These are phyloP conservation scores for Serrognathus titanus DNA, from an alignment of 2,888 invertebrate species.

Conservation along the genomic window DNA sequence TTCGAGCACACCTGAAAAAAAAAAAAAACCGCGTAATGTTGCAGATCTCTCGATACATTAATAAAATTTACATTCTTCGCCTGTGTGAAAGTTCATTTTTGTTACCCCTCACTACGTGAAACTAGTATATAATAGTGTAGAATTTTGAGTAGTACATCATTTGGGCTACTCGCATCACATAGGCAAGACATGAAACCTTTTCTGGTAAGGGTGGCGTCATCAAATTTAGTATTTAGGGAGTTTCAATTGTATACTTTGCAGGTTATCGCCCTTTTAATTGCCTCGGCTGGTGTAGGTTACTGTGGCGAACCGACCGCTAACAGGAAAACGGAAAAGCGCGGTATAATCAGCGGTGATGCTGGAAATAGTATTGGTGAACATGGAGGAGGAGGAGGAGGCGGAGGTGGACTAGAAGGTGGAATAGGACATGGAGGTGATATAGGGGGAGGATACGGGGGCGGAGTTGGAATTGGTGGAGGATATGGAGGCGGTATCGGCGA, in stretches of 20 bases:
- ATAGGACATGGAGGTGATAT: constrained; percentile 13
- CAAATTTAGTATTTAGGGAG: not conserved
- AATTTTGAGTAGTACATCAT: constrained; percentile 26
- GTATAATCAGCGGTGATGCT: constrained; percentile 27
- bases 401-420: constrained; percentile 18
- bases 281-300: constrained; percentile 32
- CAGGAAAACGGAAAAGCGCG: constrained; percentile 20
- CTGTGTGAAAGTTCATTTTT: too few relatives aligned
- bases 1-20: too few relatives aligned
- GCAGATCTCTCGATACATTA: too few relatives aligned
- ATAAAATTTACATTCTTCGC: too few relatives aligned
- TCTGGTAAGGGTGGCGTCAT: constrained; percentile 15
- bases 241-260: not conserved
- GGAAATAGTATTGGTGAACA: constrained; percentile 25
- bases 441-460: constrained; percentile 13
- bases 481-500: constrained; percentile 19
- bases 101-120: too few relatives aligned
- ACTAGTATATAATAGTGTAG: too few relatives aligned
- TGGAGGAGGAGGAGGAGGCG: constrained; percentile 20
- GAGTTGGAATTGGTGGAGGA: constrained; percentile 15
- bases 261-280: constrained; percentile 32
- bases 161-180: constrained; percentile 24
- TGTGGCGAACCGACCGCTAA: constrained; percentile 17
- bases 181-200: constrained; percentile 23
- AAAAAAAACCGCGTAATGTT: too few relatives aligned